Percentiles rank a stretch among this genome's conserved stretches.
Conservation (phyloP, 1,140 invertebrate species). For the Zaprionus ghesquierei region DNA sequence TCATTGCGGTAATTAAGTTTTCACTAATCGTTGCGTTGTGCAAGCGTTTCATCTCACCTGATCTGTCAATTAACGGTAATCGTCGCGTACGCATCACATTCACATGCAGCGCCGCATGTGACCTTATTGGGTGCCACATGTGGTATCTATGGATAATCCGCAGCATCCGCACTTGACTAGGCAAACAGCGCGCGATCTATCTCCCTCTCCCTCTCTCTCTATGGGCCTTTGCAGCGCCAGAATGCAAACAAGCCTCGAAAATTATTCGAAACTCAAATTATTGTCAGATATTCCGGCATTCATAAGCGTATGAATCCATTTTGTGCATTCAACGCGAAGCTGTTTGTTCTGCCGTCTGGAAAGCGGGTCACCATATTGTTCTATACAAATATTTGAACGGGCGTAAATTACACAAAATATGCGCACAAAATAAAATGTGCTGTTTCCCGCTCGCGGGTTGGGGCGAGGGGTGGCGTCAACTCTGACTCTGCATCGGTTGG, state of each 20-base stretch:
- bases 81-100: neutral
- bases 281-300: constrained; percentile 3
- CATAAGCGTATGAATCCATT: constrained; percentile 32
- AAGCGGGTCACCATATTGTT: constrained; percentile 69
- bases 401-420: constrained; percentile 36
- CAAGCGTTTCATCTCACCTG: neutral
- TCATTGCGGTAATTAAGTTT: constrained; percentile 43
- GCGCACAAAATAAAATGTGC: constrained; percentile 11
- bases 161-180: constrained; percentile 18
- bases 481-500: constrained; percentile 32
- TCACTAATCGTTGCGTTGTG: constrained; percentile 38
- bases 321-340: constrained; percentile 54
- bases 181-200: neutral
- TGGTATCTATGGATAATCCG: neutral
- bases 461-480: neutral
- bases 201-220: no score
- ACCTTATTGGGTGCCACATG: constrained; percentile 9
- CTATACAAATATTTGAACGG: constrained; percentile 42
- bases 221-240: constrained; percentile 20
- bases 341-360: constrained; percentile 44
- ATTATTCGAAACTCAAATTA: constrained; percentile 28
- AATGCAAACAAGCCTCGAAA: constrained; percentile 52
- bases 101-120: constrained; percentile 3
- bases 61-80: neutral
- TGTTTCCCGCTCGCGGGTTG: neutral